A percentile compares a stretch with the other conserved stretches of the same genome.
phyloP scores from a whole-genome alignment of 2,113 vertebrate species.

The Dicentrarchus labrax region DNA sequence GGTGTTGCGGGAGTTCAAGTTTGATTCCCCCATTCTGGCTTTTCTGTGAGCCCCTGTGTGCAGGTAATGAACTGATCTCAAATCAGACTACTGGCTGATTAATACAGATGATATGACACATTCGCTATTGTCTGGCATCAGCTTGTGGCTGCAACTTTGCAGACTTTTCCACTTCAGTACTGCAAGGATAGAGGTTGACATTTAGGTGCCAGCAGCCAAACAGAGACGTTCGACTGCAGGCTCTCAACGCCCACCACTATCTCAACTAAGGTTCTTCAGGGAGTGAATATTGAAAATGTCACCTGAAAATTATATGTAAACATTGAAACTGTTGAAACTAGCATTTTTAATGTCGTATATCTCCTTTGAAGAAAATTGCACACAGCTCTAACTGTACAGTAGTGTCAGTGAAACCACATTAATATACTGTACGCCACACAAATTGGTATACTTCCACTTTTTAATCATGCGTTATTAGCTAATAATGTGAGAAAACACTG shows the following conservation, averaged over 20 bases:
- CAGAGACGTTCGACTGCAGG: constrained; percentile 40
- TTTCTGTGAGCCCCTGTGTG: constrained; percentile 31
- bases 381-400: neutral
- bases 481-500: neutral
- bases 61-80: constrained; percentile 63
- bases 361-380: neutral
- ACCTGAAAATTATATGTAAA: constrained; percentile 58
- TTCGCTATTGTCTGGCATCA: constrained; percentile 48
- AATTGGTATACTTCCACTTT: neutral
- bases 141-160: constrained; percentile 35
- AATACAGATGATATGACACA: constrained; percentile 54
- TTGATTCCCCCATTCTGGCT: constrained; percentile 38
- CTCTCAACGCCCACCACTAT: constrained; percentile 48
- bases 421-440: neutral
- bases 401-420: neutral
- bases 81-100: constrained; percentile 57
- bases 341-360: constrained; percentile 14
- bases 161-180: constrained; percentile 36
- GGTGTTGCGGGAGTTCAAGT: constrained; percentile 37
- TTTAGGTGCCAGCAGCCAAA: constrained; percentile 64
- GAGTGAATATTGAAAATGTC: constrained; percentile 66
- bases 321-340: constrained; percentile 21
- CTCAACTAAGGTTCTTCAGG: constrained; percentile 34
- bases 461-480: neutral
- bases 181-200: constrained; percentile 57